These are phyloP conservation scores for Ptilorrhoa leucosticta DNA, from an alignment of 2,113 vertebrate genomes.

Conservation along the genomic window DNA sequence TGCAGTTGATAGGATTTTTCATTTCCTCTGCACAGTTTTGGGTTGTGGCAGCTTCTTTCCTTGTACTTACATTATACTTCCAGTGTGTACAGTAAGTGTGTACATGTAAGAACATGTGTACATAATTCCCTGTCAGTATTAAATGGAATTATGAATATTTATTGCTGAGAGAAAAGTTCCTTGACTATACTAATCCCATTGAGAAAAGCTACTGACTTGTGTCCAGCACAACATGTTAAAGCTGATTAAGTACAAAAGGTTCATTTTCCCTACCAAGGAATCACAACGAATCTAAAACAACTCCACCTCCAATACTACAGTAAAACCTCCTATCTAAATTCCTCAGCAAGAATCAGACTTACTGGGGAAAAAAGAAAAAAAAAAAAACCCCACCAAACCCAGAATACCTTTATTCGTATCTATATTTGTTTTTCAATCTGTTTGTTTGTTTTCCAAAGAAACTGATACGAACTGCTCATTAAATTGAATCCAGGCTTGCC, in stretches of 20 bases:
- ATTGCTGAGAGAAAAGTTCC: neutral
- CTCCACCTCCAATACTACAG: neutral
- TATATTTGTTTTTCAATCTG: neutral
- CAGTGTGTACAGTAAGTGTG: no score
- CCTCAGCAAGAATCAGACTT: neutral
- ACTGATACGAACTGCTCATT: neutral
- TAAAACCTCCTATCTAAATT: neutral
- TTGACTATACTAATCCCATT: neutral
- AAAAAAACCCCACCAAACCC: accelerated
- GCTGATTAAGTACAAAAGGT: neutral
- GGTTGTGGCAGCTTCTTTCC: neutral
- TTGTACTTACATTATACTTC: neutral
- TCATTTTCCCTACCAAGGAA: neutral
- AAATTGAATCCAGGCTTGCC: neutral
- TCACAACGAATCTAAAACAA: neutral
- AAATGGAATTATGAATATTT: neutral
- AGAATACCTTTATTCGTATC: neutral
- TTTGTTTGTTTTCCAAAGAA: neutral
- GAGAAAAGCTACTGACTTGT: neutral
- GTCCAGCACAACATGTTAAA: neutral
- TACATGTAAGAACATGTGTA: neutral
- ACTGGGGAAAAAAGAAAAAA: neutral
- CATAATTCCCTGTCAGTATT: neutral
- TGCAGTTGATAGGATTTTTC: neutral
- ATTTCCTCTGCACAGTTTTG: neutral